These are phyloP conservation scores for Ectemnius continuus DNA, from an alignment of 2,888 invertebrate species.

Conservation along the genomic window DNA sequence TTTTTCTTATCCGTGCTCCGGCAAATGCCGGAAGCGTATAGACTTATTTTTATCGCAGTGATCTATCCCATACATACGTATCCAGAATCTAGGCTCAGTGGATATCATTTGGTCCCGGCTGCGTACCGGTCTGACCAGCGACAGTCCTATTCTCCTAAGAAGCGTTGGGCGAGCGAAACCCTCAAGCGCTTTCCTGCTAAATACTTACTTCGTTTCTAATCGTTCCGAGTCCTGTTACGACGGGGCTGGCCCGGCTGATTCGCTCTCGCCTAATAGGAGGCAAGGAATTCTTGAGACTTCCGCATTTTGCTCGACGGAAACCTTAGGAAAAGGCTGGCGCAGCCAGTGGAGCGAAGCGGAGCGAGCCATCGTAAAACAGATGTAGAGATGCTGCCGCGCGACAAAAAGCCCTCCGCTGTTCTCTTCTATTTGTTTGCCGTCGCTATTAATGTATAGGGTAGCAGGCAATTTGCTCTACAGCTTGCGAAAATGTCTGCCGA, in stretches of 20 bases:
- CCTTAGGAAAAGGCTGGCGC: slow-evolving; percentile 38
- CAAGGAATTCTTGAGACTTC: slow-evolving; percentile 58
- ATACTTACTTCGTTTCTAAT: slow-evolving; percentile 44
- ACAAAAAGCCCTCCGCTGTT: slow-evolving; percentile 29
- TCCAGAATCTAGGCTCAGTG: no score
- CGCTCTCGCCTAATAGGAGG: slow-evolving; percentile 53
- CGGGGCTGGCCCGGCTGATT: slow-evolving; percentile 12
- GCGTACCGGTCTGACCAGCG: slow-evolving; percentile 6
- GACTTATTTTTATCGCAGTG: not conserved
- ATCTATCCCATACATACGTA: not conserved
- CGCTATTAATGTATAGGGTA: slow-evolving; percentile 45
- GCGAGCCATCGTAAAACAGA: slow-evolving; percentile 53
- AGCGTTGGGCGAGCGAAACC: slow-evolving; percentile 13
- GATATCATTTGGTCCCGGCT: not conserved
- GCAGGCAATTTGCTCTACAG: slow-evolving; percentile 35
- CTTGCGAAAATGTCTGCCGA: no score
- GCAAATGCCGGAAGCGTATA: not conserved
- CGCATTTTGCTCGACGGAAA: slow-evolving; percentile 57
- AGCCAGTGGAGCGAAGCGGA: slow-evolving; percentile 53
- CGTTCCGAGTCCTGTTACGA: slow-evolving; percentile 53
- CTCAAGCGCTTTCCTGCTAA: slow-evolving; percentile 24
- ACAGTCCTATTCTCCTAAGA: slow-evolving; percentile 6
- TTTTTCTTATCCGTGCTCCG: no score
- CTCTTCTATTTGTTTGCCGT: slow-evolving; percentile 64
- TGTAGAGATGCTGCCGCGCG: slow-evolving; percentile 45